Conservation (phyloP, 2,888 invertebrate species). For the Acrobasis repandana region DNA sequence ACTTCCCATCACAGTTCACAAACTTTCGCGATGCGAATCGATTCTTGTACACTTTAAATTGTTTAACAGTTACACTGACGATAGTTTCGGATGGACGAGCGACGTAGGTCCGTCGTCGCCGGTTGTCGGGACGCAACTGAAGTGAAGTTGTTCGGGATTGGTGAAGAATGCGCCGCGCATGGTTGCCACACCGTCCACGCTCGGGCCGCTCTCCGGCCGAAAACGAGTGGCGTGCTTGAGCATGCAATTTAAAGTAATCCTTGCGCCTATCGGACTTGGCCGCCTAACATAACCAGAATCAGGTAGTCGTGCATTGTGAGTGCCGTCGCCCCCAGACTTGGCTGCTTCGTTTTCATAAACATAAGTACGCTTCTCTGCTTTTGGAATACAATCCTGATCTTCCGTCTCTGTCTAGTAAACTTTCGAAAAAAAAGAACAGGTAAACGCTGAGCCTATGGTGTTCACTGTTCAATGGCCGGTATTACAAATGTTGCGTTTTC, state of each 20-base stretch:
- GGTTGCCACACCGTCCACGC: conserved; percentile 77
- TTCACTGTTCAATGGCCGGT: conserved; percentile 55
- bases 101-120: conserved; percentile 60
- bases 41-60: conserved; percentile 64
- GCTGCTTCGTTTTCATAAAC: conserved; percentile 64
- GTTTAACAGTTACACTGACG: conserved; percentile 73
- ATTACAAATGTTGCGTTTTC: conserved; percentile 37
- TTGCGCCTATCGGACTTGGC: conserved; percentile 50
- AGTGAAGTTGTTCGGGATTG: conserved; percentile 76
- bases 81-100: conserved; percentile 61
- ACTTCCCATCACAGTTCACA: conserved; percentile 65
- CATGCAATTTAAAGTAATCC: conserved; percentile 56
- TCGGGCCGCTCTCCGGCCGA: conserved; percentile 63
- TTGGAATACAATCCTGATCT: conserved; percentile 59
- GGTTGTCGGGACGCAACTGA: conserved; percentile 71
- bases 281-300: conserved; percentile 75
- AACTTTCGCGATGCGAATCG: conserved; percentile 49
- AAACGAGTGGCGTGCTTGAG: conserved; percentile 57
- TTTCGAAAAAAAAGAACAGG: conserved; percentile 70
- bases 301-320: conserved; percentile 77
- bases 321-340: conserved; percentile 75
- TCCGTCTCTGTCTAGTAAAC: conserved; percentile 63
- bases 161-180: conserved; percentile 81
- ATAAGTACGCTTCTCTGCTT: conserved; percentile 62
- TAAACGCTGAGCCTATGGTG: conserved; percentile 61